Evolutionary conservation across 2,888 invertebrate genomes (phyloP), one percentile per base, ranked within the genome.

Genomic region (Parasteatoda lunata): DNA sequence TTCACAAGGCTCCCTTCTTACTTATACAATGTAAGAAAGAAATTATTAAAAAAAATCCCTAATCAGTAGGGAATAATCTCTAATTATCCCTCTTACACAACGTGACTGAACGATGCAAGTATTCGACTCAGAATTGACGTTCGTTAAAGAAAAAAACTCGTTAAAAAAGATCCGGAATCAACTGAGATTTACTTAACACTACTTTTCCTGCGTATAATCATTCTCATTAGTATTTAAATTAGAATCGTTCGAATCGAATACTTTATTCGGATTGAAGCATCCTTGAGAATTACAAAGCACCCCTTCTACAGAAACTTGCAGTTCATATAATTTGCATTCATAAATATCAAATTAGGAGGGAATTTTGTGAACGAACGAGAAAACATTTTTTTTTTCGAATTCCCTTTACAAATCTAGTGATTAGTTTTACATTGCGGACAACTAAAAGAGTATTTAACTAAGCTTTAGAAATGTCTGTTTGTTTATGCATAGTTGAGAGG

Each of bases 291-390:
- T 59, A 59, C 59, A 59, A 59, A 59, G n/a, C 9, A n/a, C 59
- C 9, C n/a, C 8, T 59, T 9, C 6, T 4, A 70, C 0, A 15
- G 72, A 13, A 54, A 52, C 7, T n/a, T 30, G 8, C 30, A 52
- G 13, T 51, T 51, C 4, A 54, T 13, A 30, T 54, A 72, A 72
- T 72, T 72, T 72, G 52, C 72, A 72, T 72, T 72, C 9, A 72
- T 72, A 72, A 72, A 72, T 72, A 72, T 72, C 72, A 72, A 72
- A 72, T 72, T 72, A 72, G 72, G 30, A 59, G 30, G 59, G n/a
- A 59, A 13, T 59, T n/a, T n/a, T 13, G n/a, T 59, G 8, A n/a
- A n/a, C 7, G 11, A 6, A 11, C 4, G 59, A 8, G 9, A 1
- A 59, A 59, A 59, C 4, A 13, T 59, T 5, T 4, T n/a, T 8